Evolutionary conservation across 2,888 invertebrate genomes (phyloP).

Genomic region (Tenthredo scrophulariae): DNA sequence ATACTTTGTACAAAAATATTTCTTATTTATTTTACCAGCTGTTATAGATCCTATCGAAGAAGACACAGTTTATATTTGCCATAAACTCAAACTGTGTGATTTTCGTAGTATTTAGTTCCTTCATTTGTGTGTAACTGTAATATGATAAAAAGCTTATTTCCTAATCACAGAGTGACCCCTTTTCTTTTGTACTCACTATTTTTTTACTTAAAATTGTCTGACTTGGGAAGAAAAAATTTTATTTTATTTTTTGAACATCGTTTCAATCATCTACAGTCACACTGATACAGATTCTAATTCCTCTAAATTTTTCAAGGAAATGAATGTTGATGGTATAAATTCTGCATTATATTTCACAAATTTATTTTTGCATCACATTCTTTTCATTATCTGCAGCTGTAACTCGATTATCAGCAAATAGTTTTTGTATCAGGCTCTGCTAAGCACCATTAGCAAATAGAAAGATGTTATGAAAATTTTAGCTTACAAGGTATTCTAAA

Average conservation of each 20-base stretch:
- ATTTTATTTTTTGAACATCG: not conserved
- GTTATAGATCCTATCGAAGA: not conserved
- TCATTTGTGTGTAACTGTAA: not conserved
- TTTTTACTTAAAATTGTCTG: not conserved
- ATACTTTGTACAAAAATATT: slow-evolving; percentile 24
- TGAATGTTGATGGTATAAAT: not conserved
- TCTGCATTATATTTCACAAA: not conserved
- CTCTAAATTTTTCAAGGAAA: not conserved
- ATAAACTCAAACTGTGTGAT: not conserved
- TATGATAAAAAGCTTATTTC: not conserved
- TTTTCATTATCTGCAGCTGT: slow-evolving; percentile 13
- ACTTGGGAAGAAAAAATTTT: not conserved
- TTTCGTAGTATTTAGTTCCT: not conserved
- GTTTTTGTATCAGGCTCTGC: not conserved
- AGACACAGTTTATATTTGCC: not conserved
- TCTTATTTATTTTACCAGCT: not conserved
- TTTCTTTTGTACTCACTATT: not conserved
- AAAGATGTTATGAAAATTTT: not conserved
- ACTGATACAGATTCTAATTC: slow-evolving; percentile 20
- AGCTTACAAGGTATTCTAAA: not conserved
- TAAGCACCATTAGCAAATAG: not conserved
- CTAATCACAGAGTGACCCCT: not conserved
- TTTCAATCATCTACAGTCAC: not conserved
- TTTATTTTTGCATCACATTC: slow-evolving; percentile 7
- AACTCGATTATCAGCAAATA: not conserved